Percentiles rank a stretch among this genome's conserved stretches.
Evolutionary conservation across 2,113 vertebrate genomes (phyloP).

Genomic region (Nyctibius bracteatus): DNA sequence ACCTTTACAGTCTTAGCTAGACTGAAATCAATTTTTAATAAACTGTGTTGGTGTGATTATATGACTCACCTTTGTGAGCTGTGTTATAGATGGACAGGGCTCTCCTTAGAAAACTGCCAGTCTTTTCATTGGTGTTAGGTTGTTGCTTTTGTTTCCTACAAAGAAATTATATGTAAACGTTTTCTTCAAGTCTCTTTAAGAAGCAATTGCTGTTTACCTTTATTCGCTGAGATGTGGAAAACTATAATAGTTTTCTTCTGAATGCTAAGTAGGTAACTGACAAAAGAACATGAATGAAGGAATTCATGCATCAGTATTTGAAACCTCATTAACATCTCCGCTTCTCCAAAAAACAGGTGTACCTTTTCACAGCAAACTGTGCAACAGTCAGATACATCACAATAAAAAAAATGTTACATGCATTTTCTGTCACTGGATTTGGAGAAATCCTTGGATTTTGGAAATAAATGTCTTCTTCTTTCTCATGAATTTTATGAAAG

Average conservation of each 20-base stretch:
- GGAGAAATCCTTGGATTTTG: background rate
- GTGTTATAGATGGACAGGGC: background rate
- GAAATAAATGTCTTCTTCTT: background rate
- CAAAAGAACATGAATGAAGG: background rate
- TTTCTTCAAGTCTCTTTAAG: background rate
- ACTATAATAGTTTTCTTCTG: background rate
- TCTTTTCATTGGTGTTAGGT: background rate
- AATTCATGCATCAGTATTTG: background rate
- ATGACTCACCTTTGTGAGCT: background rate
- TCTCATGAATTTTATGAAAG: background rate
- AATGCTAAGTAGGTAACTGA: background rate
- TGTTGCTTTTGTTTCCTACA: background rate
- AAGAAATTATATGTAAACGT: background rate
- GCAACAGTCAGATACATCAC: background rate
- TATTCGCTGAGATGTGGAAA: background rate
- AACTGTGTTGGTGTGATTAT: background rate
- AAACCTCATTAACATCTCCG: background rate
- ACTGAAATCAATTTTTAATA: constrained; percentile 16
- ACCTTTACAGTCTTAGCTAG: background rate
- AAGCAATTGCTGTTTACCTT: background rate
- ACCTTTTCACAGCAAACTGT: background rate
- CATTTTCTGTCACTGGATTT: background rate
- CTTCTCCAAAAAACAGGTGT: background rate
- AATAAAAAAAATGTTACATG: background rate
- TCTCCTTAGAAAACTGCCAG: background rate